Evolutionary conservation across 1,140 invertebrate species (phyloP), one percentile per base, ranked within the genome.

Genomic region (Lasioglossum albipes): DNA sequence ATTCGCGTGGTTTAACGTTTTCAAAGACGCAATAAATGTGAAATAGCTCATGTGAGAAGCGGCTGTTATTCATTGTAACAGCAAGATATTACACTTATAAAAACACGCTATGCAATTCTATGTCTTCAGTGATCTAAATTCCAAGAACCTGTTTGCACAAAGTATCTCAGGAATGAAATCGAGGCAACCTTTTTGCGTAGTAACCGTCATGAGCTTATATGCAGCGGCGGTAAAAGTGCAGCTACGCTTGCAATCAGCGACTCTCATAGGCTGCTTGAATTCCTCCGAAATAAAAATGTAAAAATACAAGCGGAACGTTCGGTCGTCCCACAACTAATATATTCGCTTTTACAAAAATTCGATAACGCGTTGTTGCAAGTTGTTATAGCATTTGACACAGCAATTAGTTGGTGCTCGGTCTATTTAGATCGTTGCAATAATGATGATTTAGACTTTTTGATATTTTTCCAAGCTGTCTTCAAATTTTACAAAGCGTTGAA

Each of bases 161-260:
- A 22, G 57, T 61, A 45, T 73, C 41, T 73, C 20, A n/a, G 10
- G 70, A 62, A 73, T 45, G 31, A 73, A 62, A 73, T 73, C 71
- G 71, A 62, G 59, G 54, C 13, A 62, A 73, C 22, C 59, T 31
- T 71, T 7, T 36, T 57, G 52, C 52, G 18, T n/a, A n/a, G 31
- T 45, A 27, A 16, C n/a, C 5, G 66, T n/a, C 66, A 68, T 49
- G 7, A 68, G 2, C n/a, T 2, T 42, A 22, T 27, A 27, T 12
- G n/a, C 10, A 12, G 49, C 9, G 22, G 13, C 27, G 42, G 10
- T n/a, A 72, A 42, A 42, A 61, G 45, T 9, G 12, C 31, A 36
- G 16, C 12, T 31, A 31, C 22, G 9, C 13, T 9, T 54, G 2
- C 22, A 54, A 70, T 57, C 49, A 27, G 20, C 22, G 13, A 52